Conservation (phyloP, 37 sponge, comb jelly and placozoan genomes). For the Agelas oroides region DNA sequence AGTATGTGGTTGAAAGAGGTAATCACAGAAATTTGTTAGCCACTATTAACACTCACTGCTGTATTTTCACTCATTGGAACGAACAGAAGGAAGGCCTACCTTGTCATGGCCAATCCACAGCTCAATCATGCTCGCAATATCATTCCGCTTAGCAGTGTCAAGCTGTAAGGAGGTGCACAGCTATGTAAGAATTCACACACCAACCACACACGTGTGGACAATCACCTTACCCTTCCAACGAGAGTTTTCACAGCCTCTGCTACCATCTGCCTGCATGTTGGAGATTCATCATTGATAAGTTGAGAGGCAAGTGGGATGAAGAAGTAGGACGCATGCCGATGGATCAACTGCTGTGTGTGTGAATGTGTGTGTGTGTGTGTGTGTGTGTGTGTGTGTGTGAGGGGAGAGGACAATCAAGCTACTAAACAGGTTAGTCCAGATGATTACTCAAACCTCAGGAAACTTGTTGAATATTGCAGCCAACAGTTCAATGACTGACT, state of each 20-base stretch:
- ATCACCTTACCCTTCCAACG: slow-evolving; percentile 50
- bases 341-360: slow-evolving; percentile 23
- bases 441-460: slow-evolving; percentile 50
- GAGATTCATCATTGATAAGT: slow-evolving; percentile 84
- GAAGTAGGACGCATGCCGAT: slow-evolving; percentile 67
- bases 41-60: too few species aligned
- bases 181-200: neutral
- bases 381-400: neutral
- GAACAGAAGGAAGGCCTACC: too few species aligned
- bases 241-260: slow-evolving; percentile 63
- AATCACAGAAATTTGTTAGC: too few species aligned
- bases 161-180: slow-evolving; percentile 25
- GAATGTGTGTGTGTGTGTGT: neutral
- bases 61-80: too few species aligned
- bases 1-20: too few species aligned
- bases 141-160: slow-evolving; percentile 31
- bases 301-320: slow-evolving; percentile 77
- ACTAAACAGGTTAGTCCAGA: neutral
- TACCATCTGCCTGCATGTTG: slow-evolving; percentile 66
- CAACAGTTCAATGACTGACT: slow-evolving; percentile 74
- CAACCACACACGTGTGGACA: too few species aligned
- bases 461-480: slow-evolving; percentile 70
- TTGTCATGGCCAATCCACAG: slow-evolving; percentile 43
- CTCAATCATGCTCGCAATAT: slow-evolving; percentile 21
- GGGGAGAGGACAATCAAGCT: neutral